Conservation (phyloP, 2,113 vertebrate genomes). For the Potamarius usumacintae region DNA sequence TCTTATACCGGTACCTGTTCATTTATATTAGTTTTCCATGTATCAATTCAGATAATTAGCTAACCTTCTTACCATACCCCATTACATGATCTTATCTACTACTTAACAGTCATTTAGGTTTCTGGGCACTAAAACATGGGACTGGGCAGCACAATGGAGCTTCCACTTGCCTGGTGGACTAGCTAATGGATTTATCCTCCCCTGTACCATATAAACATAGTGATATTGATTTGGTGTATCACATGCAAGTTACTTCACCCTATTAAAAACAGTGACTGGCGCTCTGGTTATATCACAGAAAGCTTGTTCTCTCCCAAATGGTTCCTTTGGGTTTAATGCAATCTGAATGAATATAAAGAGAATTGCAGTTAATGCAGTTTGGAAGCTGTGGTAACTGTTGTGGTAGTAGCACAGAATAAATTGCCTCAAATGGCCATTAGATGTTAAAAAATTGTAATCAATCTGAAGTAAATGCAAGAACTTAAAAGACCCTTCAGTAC, state of each 20-base stretch:
- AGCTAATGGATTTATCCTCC: neutral
- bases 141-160: neutral
- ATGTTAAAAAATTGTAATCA: slow-evolving; percentile 11
- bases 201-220: neutral
- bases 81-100: neutral
- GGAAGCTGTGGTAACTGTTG: neutral
- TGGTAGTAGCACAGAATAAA: neutral
- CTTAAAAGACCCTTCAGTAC: neutral
- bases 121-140: neutral
- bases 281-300: neutral
- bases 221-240: neutral
- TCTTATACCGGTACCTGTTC: neutral
- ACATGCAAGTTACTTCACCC: neutral
- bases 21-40: neutral
- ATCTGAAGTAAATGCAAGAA: neutral
- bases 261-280: neutral
- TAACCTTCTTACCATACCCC: no score
- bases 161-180: neutral
- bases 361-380: slow-evolving; percentile 14
- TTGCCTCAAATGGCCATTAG: neutral
- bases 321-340: neutral
- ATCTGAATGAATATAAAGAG: neutral
- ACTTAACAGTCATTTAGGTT: neutral
- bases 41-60: neutral
- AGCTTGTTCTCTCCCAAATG: neutral